Evolutionary conservation across 2,888 invertebrate genomes (phyloP).

Genomic region (Cryptocephalus moraei): DNA sequence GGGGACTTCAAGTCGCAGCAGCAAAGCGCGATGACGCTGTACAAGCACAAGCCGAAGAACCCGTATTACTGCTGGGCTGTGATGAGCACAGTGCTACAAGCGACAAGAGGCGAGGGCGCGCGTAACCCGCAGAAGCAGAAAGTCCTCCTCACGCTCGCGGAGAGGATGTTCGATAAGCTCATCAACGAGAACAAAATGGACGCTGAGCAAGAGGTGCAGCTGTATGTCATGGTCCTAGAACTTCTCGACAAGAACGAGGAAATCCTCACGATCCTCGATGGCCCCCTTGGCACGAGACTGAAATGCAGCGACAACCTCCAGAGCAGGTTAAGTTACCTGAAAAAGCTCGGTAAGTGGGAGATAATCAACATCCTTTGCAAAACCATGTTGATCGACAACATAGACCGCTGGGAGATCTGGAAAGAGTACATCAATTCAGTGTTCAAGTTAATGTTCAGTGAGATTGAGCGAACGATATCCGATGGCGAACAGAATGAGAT

Average conservation of each 20-base stretch:
- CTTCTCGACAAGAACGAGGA: constrained; percentile 72
- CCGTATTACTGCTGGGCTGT: constrained; percentile 98
- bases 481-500: constrained; percentile 13
- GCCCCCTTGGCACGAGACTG: constrained; percentile 58
- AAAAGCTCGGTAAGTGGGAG: constrained; percentile 63
- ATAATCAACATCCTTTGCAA: constrained; percentile 66
- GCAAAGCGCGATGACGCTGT: constrained; percentile 78
- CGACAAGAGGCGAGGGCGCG: constrained; percentile 38
- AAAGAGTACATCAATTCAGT: constrained; percentile 62
- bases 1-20: constrained; percentile 87
- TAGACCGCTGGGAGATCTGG: constrained; percentile 66
- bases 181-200: constrained; percentile 80
- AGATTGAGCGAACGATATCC: constrained; percentile 11
- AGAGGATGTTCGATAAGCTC: constrained; percentile 87
- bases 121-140: constrained; percentile 48
- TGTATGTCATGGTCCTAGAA: constrained; percentile 82
- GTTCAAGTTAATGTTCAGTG: constrained; percentile 45
- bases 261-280: constrained; percentile 70
- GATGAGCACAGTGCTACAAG: constrained; percentile 92
- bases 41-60: constrained; percentile 85
- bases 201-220: constrained; percentile 86
- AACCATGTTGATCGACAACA: constrained; percentile 59
- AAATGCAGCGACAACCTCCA: constrained; percentile 58
- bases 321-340: constrained; percentile 63
- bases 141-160: constrained; percentile 77